A percentile compares a stretch with the other conserved stretches of the same genome.
Conservation (phyloP, 2,888 invertebrate species). For the Zelleria hepariella region DNA sequence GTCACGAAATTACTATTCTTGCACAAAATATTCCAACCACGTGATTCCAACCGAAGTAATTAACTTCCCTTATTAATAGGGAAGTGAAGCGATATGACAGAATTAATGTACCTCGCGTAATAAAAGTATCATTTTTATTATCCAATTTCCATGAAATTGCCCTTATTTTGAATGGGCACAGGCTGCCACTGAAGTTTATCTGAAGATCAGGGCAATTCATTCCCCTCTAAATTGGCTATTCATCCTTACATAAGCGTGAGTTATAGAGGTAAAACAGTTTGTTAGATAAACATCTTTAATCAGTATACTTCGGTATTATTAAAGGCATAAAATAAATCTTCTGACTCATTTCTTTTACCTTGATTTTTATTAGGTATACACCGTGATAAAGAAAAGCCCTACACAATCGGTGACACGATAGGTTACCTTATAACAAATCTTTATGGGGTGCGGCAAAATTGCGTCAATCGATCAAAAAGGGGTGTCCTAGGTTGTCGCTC, state of each 20-base stretch:
- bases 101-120: background rate
- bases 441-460: too few species aligned
- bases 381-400: background rate
- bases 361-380: too few species aligned
- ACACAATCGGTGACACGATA: too few species aligned
- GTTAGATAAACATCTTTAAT: slow-evolving; percentile 29
- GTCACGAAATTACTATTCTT: too few species aligned
- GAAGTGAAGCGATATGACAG: background rate
- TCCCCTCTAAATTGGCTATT: slow-evolving; percentile 53
- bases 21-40: background rate
- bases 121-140: slow-evolving; percentile 5
- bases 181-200: slow-evolving; percentile 28
- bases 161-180: slow-evolving; percentile 19
- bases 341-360: background rate
- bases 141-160: slow-evolving; percentile 4
- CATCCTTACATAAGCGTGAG: slow-evolving; percentile 47
- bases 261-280: slow-evolving; percentile 30
- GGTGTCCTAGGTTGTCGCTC: too few species aligned
- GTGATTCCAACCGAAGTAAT: background rate
- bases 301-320: slow-evolving; percentile 3
- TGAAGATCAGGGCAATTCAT: slow-evolving; percentile 48
- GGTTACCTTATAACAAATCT: too few species aligned
- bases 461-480: too few species aligned
- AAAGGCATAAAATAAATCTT: slow-evolving; percentile 1
- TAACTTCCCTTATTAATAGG: background rate